Evolutionary conservation across 2,797 vertebrate species (phyloP).

Genomic region (Lagorchestes hirsutus): DNA sequence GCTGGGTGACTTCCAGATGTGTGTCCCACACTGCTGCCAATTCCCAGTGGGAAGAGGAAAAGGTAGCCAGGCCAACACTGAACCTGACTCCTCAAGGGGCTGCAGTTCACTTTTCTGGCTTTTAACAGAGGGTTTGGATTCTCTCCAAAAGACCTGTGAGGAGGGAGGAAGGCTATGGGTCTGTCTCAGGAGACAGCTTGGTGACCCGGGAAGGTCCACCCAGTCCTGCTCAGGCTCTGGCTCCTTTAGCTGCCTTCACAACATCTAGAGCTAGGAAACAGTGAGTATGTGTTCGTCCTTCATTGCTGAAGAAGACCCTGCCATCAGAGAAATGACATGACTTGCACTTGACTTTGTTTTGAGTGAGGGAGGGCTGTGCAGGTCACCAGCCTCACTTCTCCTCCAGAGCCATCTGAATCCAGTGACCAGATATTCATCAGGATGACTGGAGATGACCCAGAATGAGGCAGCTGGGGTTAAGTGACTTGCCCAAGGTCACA

Average conservation of each 20-base stretch:
- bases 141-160: neutral
- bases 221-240: neutral
- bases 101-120: neutral
- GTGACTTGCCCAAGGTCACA: too few species aligned
- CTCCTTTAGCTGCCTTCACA: neutral
- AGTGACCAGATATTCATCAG: too few species aligned
- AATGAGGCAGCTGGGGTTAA: too few species aligned
- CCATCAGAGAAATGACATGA: too few species aligned
- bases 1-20: neutral
- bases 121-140: neutral
- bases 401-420: too few species aligned
- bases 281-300: neutral
- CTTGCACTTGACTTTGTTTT: too few species aligned
- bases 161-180: neutral
- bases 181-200: neutral
- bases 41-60: neutral
- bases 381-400: too few species aligned
- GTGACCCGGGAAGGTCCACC: neutral
- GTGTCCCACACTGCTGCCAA: neutral
- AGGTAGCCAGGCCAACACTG: neutral
- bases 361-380: too few species aligned
- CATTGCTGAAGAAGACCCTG: too few species aligned
- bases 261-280: neutral
- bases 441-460: too few species aligned
- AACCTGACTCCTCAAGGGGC: neutral